A percentile compares a stretch with the other conserved stretches of the same genome.
phyloP scores from a whole-genome alignment of 2,113 vertebrate genomes.

The Chascanopsetta lugubris region DNA sequence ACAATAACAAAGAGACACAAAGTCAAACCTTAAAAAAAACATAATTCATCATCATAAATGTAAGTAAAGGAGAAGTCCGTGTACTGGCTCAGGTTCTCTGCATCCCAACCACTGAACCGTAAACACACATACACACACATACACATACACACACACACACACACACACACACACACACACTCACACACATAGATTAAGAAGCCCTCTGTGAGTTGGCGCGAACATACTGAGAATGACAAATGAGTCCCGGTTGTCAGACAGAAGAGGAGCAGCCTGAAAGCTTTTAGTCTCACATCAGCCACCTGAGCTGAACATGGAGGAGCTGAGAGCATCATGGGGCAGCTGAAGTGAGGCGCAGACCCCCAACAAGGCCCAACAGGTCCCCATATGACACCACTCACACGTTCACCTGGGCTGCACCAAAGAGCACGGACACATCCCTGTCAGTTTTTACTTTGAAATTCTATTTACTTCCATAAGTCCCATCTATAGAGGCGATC shows the following conservation, averaged over 20 bases:
- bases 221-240: slow-evolving; percentile 43
- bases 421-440: too few species aligned
- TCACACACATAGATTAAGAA: too few species aligned
- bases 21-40: not conserved
- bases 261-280: slow-evolving; percentile 23
- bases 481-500: too few species aligned
- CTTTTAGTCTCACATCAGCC: not conserved
- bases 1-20: slow-evolving; percentile 3
- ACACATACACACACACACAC: slow-evolving; percentile 1
- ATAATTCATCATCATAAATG: not conserved
- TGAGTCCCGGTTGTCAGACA: slow-evolving; percentile 27
- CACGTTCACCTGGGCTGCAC: not conserved
- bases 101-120: not conserved
- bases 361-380: too few species aligned
- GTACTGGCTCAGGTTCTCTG: slow-evolving; percentile 7
- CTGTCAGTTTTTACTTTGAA: too few species aligned
- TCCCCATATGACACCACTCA: too few species aligned
- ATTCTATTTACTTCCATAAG: too few species aligned
- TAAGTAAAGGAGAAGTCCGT: not conserved
- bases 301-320: not conserved
- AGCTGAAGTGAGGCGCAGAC: too few species aligned
- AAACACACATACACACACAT: slow-evolving; percentile 1
- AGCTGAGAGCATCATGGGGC: not conserved
- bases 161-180: not conserved
- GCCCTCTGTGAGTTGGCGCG: not conserved